phyloP scores from a whole-genome alignment of 1,140 invertebrate genomes.

The Lepidurus couesii region DNA sequence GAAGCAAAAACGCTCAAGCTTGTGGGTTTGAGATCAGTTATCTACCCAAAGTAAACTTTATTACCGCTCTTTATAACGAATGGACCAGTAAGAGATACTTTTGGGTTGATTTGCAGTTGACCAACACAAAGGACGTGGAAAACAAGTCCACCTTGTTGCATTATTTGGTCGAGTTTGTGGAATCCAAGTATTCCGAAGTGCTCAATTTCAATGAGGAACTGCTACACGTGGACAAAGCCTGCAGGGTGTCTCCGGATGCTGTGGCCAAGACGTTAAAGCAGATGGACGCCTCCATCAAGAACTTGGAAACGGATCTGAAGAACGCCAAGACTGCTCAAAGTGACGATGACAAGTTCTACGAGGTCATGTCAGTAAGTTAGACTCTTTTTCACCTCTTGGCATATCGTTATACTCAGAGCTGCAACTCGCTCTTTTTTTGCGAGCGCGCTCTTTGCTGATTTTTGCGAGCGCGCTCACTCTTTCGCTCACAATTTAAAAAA shows the following conservation, averaged over 20 bases:
- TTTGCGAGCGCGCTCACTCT: no score
- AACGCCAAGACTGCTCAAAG: slow-evolving; percentile 69
- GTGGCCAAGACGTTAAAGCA: slow-evolving; percentile 75
- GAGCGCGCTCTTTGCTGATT: no score
- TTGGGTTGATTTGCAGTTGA: slow-evolving; percentile 57
- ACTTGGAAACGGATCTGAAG: slow-evolving; percentile 79
- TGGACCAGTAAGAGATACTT: slow-evolving; percentile 6
- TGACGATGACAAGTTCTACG: slow-evolving; percentile 71
- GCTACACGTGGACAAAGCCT: slow-evolving; percentile 73
- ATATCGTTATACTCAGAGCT: no score
- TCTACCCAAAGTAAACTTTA: slow-evolving; percentile 70
- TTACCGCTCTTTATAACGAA: neutral
- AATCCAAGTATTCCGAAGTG: slow-evolving; percentile 79
- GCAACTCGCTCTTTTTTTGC: no score
- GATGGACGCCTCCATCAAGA: slow-evolving; percentile 79
- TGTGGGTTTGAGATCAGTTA: slow-evolving; percentile 96
- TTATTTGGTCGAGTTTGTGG: slow-evolving; percentile 81
- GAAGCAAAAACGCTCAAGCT: slow-evolving; percentile 85
- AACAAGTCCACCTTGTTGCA: slow-evolving; percentile 90
- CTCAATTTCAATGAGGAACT: slow-evolving; percentile 81
- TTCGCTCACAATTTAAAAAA: no score
- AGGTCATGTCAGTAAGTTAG: slow-evolving; percentile 68
- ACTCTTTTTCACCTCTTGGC: neutral
- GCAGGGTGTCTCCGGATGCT: slow-evolving; percentile 75
- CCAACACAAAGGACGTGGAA: slow-evolving; percentile 88